Conservation (phyloP, 1,140 invertebrate genomes). For the Panagrolaimus sp. region DNA sequence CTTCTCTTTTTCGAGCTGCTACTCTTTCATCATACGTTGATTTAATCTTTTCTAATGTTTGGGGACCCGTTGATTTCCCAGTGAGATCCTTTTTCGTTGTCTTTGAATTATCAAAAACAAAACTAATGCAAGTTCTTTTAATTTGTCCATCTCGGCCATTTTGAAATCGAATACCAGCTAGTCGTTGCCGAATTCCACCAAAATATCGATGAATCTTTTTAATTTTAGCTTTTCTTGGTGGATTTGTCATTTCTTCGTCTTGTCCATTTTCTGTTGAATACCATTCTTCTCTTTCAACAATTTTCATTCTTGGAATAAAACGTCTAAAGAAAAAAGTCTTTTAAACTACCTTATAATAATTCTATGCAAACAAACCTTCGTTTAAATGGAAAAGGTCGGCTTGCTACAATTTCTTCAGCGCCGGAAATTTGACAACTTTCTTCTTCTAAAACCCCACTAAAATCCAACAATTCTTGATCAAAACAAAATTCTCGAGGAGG, state of each 20-base stretch:
- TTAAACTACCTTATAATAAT: too few species aligned
- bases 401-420: background rate
- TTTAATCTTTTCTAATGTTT: background rate
- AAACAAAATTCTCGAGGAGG: background rate
- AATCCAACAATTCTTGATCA: conserved; percentile 9
- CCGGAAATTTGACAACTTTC: background rate
- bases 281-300: too few species aligned
- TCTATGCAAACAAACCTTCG: too few species aligned
- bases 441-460: conserved; percentile 1
- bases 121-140: background rate
- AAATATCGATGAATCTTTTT: too few species aligned
- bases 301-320: too few species aligned
- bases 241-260: too few species aligned
- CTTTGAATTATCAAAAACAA: background rate
- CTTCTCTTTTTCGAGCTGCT: background rate
- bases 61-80: background rate
- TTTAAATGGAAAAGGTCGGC: background rate
- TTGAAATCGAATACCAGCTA: too few species aligned
- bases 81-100: background rate
- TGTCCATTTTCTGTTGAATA: too few species aligned
- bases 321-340: too few species aligned
- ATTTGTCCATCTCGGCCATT: background rate
- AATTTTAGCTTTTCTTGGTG: too few species aligned
- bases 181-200: too few species aligned
- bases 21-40: background rate